Percentiles rank a stretch among this genome's conserved stretches.
phyloP scores from a whole-genome alignment of 2,113 vertebrate species.

The Uropsilus gracilis region DNA sequence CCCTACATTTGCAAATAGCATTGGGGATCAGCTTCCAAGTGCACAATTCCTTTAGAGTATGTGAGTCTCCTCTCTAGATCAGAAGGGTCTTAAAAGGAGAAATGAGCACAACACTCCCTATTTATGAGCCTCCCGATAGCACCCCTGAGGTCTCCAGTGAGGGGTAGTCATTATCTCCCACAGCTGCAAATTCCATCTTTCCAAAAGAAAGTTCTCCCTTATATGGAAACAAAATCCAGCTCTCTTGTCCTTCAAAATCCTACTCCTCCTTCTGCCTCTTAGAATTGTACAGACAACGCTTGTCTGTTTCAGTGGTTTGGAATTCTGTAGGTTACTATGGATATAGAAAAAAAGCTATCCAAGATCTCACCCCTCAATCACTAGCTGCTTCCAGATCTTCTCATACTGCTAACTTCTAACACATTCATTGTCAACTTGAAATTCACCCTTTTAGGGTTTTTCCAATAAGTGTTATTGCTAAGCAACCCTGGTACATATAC shows the following conservation, averaged over 20 bases:
- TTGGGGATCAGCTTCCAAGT: not conserved
- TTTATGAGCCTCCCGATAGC: not conserved
- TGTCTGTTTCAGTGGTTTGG: not conserved
- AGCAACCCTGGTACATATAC: too few species aligned
- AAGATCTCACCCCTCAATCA: not conserved
- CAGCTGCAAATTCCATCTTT: slow-evolving; percentile 38
- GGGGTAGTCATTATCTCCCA: not conserved
- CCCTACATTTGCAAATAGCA: not conserved
- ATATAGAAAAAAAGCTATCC: not conserved
- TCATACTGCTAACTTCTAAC: not conserved
- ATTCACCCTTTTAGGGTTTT: not conserved
- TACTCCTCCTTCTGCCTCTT: not conserved
- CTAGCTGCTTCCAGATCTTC: not conserved
- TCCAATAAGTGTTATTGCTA: not conserved
- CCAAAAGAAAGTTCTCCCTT: slow-evolving; percentile 60
- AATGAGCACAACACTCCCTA: not conserved
- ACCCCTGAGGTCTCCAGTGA: not conserved
- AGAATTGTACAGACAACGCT: not conserved
- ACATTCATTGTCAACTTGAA: slow-evolving; percentile 37
- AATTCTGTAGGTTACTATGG: slow-evolving; percentile 28
- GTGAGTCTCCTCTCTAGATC: not conserved
- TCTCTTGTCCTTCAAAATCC: slow-evolving; percentile 26
- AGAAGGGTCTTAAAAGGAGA: not conserved
- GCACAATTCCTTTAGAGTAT: not conserved
- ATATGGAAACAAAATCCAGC: slow-evolving; percentile 43